These are phyloP conservation scores for Pachypanchax playfairii DNA, from an alignment of 2,113 vertebrate species.

Conservation along the genomic window DNA sequence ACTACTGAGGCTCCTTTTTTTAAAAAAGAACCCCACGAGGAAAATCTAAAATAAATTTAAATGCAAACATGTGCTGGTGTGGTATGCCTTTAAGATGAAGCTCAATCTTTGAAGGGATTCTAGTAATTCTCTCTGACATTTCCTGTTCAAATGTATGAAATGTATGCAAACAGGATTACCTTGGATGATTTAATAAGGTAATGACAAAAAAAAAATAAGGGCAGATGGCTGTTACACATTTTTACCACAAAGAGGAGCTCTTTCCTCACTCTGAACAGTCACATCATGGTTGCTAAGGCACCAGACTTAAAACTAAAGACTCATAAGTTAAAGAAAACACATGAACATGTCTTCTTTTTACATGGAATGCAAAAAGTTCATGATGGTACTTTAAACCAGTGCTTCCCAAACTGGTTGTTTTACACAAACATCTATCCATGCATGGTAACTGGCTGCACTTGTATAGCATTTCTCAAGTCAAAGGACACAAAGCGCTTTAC, in stretches of 20 bases:
- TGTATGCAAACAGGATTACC: conserved; percentile 33
- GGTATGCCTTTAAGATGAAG: conserved; percentile 3
- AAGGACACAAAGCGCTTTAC: too few relatives aligned
- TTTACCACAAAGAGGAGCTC: conserved; percentile 64
- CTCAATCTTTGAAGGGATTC: conserved; percentile 1
- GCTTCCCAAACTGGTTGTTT: too few relatives aligned
- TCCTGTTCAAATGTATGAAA: conserved; percentile 29
- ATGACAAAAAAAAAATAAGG: conserved; percentile 12
- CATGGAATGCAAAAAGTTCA: too few relatives aligned
- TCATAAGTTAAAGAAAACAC: too few relatives aligned
- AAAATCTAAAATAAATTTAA: conserved; percentile 11
- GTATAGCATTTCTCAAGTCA: too few relatives aligned
- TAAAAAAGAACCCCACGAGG: neutral
- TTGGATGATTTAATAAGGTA: conserved; percentile 29
- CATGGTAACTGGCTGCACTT: too few relatives aligned
- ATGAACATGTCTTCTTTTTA: too few relatives aligned
- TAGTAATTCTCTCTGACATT: conserved; percentile 19
- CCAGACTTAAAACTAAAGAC: too few relatives aligned
- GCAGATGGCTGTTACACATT: conserved; percentile 29
- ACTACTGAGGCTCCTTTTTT: neutral
- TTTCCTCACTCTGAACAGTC: conserved; percentile 30
- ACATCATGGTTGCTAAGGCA: neutral
- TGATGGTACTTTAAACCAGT: too few relatives aligned
- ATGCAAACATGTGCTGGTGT: neutral
- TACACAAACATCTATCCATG: too few relatives aligned